These are phyloP conservation scores for Odontesthes bonariensis DNA, from an alignment of 2,113 vertebrate genomes.

Conservation along the genomic window DNA sequence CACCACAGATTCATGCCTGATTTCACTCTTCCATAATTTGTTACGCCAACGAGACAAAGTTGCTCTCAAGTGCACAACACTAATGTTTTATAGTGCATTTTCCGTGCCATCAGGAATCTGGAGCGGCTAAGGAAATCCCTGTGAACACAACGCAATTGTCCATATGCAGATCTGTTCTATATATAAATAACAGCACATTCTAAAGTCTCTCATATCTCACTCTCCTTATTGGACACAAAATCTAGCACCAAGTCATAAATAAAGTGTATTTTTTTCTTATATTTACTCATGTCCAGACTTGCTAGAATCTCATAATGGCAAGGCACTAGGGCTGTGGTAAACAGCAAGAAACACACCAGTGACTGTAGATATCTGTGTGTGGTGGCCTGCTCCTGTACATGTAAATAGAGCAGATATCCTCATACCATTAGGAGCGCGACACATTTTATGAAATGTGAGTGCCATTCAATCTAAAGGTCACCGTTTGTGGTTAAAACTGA, in stretches of 20 bases:
- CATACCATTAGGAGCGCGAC: too few relatives aligned
- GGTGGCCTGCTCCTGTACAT: too few relatives aligned
- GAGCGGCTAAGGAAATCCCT: background rate
- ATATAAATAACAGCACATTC: background rate
- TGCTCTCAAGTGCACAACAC: background rate
- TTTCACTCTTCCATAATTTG: background rate
- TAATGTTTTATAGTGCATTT: slow-evolving; percentile 9
- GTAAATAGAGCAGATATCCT: too few relatives aligned
- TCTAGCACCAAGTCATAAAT: background rate
- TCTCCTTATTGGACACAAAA: background rate
- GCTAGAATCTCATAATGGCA: too few relatives aligned
- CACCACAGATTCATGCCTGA: slow-evolving; percentile 1
- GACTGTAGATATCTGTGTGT: too few relatives aligned
- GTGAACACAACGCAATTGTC: background rate
- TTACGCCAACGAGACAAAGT: background rate
- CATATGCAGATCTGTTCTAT: background rate
- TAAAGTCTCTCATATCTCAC: background rate
- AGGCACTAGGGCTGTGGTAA: too few relatives aligned
- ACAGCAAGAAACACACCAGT: too few relatives aligned
- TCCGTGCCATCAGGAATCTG: slow-evolving; percentile 21
- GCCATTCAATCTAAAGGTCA: background rate
- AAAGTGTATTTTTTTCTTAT: background rate
- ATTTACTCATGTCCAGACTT: background rate
- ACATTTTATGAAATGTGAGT: background rate
- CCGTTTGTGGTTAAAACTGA: too few relatives aligned